A percentile compares a stretch with the other conserved stretches of the same genome.
Evolutionary conservation across 2,888 invertebrate species (phyloP).

Genomic region (Leptogaster cylindrica): DNA sequence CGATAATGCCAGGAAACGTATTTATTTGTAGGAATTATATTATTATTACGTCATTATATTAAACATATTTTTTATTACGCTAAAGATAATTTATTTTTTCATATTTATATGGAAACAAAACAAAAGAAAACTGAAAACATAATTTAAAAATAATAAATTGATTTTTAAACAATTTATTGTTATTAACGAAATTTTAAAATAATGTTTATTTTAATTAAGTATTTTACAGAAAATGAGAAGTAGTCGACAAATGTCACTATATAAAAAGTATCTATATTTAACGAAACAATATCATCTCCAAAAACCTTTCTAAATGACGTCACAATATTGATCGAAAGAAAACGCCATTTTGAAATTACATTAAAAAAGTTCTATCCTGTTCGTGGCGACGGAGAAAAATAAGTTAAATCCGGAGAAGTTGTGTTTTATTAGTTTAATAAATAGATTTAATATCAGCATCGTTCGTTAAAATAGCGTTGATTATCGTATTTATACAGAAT

Average conservation of each 20-base stretch:
- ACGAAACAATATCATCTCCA: conserved; percentile 3
- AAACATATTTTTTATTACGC: too few species aligned
- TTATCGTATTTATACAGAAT: conserved; percentile 3
- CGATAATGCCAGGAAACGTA: too few species aligned
- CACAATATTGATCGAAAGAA: conserved; percentile 45
- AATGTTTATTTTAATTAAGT: neutral
- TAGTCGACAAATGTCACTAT: neutral
- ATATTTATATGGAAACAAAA: too few species aligned
- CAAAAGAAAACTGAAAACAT: too few species aligned
- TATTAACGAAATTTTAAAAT: neutral
- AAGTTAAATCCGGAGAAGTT: conserved; percentile 3
- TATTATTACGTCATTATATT: too few species aligned
- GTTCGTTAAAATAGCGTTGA: neutral
- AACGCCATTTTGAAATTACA: conserved; percentile 51
- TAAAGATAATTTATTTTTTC: too few species aligned
- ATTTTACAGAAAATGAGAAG: neutral
- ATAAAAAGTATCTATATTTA: neutral
- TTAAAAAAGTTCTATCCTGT: conserved; percentile 52
- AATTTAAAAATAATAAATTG: neutral
- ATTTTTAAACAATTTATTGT: neutral
- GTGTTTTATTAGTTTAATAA: conserved; percentile 26
- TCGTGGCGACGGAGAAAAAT: conserved; percentile 47
- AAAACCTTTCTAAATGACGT: conserved; percentile 38
- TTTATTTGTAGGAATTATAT: too few species aligned
- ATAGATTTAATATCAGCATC: conserved; percentile 13